These are phyloP conservation scores for Gobionotothen gibberifrons DNA, from an alignment of 2,797 vertebrate genomes.

Conservation along the genomic window DNA sequence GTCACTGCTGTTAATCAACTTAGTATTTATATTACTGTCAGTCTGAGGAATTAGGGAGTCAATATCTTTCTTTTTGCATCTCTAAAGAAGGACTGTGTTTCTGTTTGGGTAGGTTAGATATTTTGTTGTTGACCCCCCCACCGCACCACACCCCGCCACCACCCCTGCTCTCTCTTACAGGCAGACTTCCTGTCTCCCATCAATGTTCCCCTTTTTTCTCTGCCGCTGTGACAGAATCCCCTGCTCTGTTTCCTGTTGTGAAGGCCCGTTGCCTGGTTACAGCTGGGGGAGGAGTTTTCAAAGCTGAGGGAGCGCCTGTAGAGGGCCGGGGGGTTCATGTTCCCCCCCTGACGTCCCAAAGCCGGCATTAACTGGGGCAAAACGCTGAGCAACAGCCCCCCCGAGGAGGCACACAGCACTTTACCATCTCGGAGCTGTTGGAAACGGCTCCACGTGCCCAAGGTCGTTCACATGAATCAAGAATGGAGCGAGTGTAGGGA, in stretches of 20 bases:
- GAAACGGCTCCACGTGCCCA: conserved; percentile 30
- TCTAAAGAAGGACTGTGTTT: conserved; percentile 8
- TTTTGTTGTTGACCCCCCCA: conserved; percentile 29
- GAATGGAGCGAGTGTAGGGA: conserved; percentile 41
- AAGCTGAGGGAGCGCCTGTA: conserved; percentile 58
- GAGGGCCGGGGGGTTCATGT: conserved; percentile 56
- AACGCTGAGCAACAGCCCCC: conserved; percentile 54
- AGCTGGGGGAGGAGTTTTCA: conserved; percentile 73
- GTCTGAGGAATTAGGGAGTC: neutral
- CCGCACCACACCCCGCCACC: conserved; percentile 42
- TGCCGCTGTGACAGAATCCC: conserved; percentile 90
- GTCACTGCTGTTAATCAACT: neutral
- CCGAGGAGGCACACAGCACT: conserved; percentile 33
- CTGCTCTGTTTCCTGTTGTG: conserved; percentile 96
- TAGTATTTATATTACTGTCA: neutral
- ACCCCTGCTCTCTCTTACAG: conserved; percentile 57
- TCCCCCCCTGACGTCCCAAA: conserved; percentile 44
- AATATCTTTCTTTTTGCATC: neutral
- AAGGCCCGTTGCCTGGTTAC: conserved; percentile 90
- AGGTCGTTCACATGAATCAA: conserved; percentile 38
- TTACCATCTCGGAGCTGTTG: conserved; percentile 38
- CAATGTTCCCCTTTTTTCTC: conserved; percentile 84
- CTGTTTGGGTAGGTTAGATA: conserved; percentile 9
- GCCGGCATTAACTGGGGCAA: conserved; percentile 46
- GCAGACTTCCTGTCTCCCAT: conserved; percentile 87